These are phyloP conservation scores for Paracyclopina nana DNA, from an alignment of 1,140 invertebrate genomes.

Conservation along the genomic window DNA sequence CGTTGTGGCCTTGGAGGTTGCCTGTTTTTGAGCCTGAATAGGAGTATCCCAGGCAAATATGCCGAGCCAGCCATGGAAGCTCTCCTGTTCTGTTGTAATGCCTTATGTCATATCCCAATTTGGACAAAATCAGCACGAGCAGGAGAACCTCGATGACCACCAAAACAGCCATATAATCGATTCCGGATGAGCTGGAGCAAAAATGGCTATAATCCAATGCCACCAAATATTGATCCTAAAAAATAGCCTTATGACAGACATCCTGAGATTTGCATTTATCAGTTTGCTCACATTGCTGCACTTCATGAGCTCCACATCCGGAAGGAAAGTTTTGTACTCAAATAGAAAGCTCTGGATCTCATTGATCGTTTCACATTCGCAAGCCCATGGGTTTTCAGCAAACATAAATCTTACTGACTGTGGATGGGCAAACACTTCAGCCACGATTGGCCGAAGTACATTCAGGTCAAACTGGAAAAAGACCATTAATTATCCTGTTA, in stretches of 20 bases:
- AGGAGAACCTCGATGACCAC: not conserved
- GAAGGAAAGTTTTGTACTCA: too few species aligned
- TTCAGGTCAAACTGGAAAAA: constrained; percentile 1
- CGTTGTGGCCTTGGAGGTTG: too few species aligned
- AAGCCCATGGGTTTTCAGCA: not conserved
- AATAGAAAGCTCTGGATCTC: not conserved
- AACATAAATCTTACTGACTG: not conserved
- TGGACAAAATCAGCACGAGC: constrained; percentile 2
- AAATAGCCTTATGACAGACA: too few species aligned
- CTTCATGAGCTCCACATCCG: too few species aligned
- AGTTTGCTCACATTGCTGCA: too few species aligned
- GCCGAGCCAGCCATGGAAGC: constrained; percentile 6
- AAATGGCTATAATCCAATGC: too few species aligned
- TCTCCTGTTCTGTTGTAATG: constrained; percentile 5
- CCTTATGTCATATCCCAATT: constrained; percentile 1
- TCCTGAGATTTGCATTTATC: too few species aligned
- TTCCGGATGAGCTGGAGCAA: too few species aligned
- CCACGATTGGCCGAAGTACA: not conserved
- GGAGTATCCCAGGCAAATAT: constrained; percentile 3
- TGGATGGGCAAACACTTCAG: not conserved
- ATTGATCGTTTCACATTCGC: not conserved
- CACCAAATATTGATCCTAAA: too few species aligned
- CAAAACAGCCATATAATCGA: constrained; percentile 1
- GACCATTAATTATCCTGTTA: too few species aligned
- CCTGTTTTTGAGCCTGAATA: not conserved